A percentile compares a stretch with the other conserved stretches of the same genome.
Evolutionary conservation across 1,140 invertebrate genomes (phyloP).

Genomic region (Heliconius congener): DNA sequence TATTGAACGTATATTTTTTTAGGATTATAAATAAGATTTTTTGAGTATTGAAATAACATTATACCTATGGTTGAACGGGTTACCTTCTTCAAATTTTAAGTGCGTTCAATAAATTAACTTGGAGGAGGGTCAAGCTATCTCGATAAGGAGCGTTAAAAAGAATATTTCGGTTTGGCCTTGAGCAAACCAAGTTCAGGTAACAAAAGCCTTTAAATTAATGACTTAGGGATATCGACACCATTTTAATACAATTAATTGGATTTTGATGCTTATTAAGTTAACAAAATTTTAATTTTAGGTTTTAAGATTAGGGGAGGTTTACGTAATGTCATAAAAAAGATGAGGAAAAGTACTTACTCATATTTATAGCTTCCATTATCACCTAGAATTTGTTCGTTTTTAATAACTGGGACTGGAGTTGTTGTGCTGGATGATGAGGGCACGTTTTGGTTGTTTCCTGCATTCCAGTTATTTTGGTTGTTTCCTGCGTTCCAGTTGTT

Average conservation of each 20-base stretch:
- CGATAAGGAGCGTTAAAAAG: constrained; percentile 24
- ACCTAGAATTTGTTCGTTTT: constrained; percentile 80
- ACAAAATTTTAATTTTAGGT: too few relatives aligned
- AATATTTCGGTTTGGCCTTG: constrained; percentile 24
- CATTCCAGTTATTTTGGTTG: constrained; percentile 39
- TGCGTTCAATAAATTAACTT: constrained; percentile 33
- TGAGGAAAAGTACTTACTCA: constrained; percentile 71
- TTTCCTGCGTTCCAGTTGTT: constrained; percentile 40
- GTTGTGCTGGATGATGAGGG: constrained; percentile 49
- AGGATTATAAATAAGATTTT: neutral
- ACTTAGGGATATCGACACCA: neutral
- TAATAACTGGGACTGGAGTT: constrained; percentile 78
- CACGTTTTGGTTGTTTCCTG: constrained; percentile 32
- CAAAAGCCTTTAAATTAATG: neutral
- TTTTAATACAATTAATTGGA: too few relatives aligned
- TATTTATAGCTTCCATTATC: constrained; percentile 83
- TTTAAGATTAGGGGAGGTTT: too few relatives aligned
- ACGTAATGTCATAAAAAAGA: neutral
- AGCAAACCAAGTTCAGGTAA: constrained; percentile 32
- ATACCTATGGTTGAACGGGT: constrained; percentile 6
- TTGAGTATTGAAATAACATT: neutral
- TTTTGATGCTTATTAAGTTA: too few relatives aligned
- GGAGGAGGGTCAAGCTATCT: constrained; percentile 33
- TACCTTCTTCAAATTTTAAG: constrained; percentile 26
- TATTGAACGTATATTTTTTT: constrained; percentile 10